These are phyloP conservation scores for Sturnira hondurensis DNA, from an alignment of 2,113 vertebrate species.

Conservation along the genomic window DNA sequence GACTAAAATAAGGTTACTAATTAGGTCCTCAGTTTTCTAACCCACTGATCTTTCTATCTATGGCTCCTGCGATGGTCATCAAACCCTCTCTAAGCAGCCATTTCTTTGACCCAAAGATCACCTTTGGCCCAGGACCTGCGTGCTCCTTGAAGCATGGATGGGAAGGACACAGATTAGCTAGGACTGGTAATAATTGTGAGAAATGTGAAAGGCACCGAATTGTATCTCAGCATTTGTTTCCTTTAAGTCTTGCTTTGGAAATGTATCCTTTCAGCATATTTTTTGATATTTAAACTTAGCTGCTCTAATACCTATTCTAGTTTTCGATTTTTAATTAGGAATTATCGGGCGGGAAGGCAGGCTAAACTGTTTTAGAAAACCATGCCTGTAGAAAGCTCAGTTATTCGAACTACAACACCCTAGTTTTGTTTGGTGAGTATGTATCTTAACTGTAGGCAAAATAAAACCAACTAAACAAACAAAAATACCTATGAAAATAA, in stretches of 20 bases:
- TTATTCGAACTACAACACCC: background rate
- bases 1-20: slow-evolving; percentile 8
- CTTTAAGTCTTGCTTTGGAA: background rate
- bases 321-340: background rate
- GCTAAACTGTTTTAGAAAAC: background rate
- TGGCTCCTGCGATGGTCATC: background rate
- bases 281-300: background rate
- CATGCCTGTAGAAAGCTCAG: background rate
- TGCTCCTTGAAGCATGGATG: background rate
- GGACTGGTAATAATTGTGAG: background rate
- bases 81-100: background rate
- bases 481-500: background rate
- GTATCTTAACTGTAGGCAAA: background rate
- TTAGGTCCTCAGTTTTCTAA: slow-evolving; percentile 6
- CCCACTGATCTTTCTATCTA: background rate
- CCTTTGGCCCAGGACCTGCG: background rate
- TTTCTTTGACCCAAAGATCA: background rate
- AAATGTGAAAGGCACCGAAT: background rate
- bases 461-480: background rate
- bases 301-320: background rate
- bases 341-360: background rate
- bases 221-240: background rate
- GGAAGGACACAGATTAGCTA: background rate
- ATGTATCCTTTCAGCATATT: background rate
- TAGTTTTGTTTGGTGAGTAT: background rate